Base-by-base conservation (phyloP, 1,140 invertebrate species). In the Patella vulgata region DNA sequence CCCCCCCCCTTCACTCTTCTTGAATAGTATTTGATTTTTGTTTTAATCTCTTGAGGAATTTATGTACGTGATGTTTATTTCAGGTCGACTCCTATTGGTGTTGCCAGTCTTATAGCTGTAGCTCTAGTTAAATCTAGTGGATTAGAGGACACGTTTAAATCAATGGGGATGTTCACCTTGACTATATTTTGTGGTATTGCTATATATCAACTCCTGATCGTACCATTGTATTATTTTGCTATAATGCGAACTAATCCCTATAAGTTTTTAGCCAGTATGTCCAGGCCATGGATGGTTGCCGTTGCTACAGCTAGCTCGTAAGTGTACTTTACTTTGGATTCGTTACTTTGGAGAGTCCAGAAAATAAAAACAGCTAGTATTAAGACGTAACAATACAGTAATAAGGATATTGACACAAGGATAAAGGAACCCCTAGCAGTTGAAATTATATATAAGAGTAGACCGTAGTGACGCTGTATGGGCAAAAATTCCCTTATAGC, bases 21-120 rank as follows among this genome's bases (percentile, higher is more conserved):
- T 14, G 21, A 11, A 23, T 14, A 23, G 11, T 11, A 47, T 11
- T 51, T 51, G 28, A 3, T 17, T 21, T 40, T 14, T 30, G 1
- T 40, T 2, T 30, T n/a, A 55, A n/a, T n/a, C n/a, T n/a, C n/a
- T n/a, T n/a, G n/a, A n/a, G n/a, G n/a, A n/a, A n/a, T n/a, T n/a
- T n/a, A n/a, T n/a, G n/a, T n/a, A n/a, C n/a, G n/a, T n/a, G n/a
- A 44, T 57, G 27, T 40, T 40, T 51, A 30, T 44, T 70, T 21
- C 72, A 90, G 89, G 88, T 87, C 93, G 59, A 94, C 93, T 1
- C 94, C 94, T 1, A 73, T 97, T 28, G 94, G 94, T 33, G 92
- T 96, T 51, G 90, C 91, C 62, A 95, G 93, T 53, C 90, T 97
- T 19, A 96, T 97, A 66, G 91, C 92, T 51, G 93, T 91, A 19